These are phyloP conservation scores for Antheraea pernyi DNA, from an alignment of 1,140 invertebrate species.

Conservation along the genomic window DNA sequence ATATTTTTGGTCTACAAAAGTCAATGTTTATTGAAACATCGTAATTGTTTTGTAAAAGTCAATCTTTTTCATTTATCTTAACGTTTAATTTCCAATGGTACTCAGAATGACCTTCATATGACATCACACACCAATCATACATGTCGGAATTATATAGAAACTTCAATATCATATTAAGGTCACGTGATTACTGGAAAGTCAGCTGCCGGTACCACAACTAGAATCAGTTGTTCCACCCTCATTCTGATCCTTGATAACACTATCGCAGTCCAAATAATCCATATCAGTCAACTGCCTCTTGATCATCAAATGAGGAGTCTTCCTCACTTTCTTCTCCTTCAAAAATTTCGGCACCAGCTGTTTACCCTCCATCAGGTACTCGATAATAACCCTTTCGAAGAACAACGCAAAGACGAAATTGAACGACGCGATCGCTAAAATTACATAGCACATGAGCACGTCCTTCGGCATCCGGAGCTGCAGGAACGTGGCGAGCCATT, in stretches of 20 bases:
- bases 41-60: too few relatives aligned
- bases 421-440: conserved; percentile 81
- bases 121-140: too few relatives aligned
- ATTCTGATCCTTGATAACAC: conserved; percentile 39
- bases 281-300: conserved; percentile 58
- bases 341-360: conserved; percentile 77
- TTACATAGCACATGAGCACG: conserved; percentile 81
- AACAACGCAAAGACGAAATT: conserved; percentile 83
- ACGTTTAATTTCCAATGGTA: too few relatives aligned
- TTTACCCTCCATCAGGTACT: conserved; percentile 80
- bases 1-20: too few relatives aligned
- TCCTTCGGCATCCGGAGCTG: conserved; percentile 85
- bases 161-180: too few relatives aligned
- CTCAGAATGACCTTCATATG: too few relatives aligned
- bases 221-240: conserved; percentile 28
- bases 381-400: conserved; percentile 82
- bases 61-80: too few relatives aligned
- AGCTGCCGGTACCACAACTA: conserved; percentile 22
- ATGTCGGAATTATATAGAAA: too few relatives aligned
- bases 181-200: conserved; percentile 9
- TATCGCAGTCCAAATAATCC: conserved; percentile 65
- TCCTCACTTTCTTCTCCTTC: conserved; percentile 78
- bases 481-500: conserved; percentile 82
- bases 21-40: too few relatives aligned
- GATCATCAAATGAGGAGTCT: conserved; percentile 78